phyloP scores from a whole-genome alignment of 2,797 vertebrate genomes.

The Silurus lanzhouensis region DNA sequence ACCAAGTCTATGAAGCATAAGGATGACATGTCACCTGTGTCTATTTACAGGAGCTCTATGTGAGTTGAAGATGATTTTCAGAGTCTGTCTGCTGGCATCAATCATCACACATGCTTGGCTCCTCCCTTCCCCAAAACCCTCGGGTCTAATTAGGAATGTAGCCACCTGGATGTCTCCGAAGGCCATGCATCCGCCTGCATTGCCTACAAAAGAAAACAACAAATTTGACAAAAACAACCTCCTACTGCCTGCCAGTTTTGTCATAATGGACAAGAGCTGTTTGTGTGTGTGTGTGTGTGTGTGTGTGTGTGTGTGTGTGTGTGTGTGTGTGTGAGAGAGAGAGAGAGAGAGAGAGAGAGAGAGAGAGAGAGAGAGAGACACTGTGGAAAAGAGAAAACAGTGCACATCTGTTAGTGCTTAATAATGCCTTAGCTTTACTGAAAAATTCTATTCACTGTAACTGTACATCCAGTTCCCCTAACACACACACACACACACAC shows the following conservation, averaged over 20 bases:
- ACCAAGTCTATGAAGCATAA: slow-evolving; percentile 14
- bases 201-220: slow-evolving; percentile 52
- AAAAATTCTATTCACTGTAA: slow-evolving; percentile 34
- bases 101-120: slow-evolving; percentile 38
- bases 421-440: slow-evolving; percentile 46
- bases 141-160: slow-evolving; percentile 57
- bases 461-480: slow-evolving; percentile 17
- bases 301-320: slow-evolving; percentile 1
- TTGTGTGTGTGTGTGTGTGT: background rate
- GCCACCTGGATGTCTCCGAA: slow-evolving; percentile 56
- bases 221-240: slow-evolving; percentile 58
- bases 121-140: slow-evolving; percentile 49
- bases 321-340: background rate
- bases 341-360: slow-evolving; percentile 19
- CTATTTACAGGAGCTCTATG: slow-evolving; percentile 9
- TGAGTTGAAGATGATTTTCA: slow-evolving; percentile 43
- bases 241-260: slow-evolving; percentile 47
- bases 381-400: slow-evolving; percentile 12
- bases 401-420: slow-evolving; percentile 52
- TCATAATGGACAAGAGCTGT: slow-evolving; percentile 34
- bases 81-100: slow-evolving; percentile 47
- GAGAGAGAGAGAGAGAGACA: slow-evolving; percentile 14
- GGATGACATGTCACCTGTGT: slow-evolving; percentile 40
- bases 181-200: slow-evolving; percentile 39
- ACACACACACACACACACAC: slow-evolving; percentile 5